Evolutionary conservation across 1,140 invertebrate genomes (phyloP).

Genomic region (Coptotermes formosanus): DNA sequence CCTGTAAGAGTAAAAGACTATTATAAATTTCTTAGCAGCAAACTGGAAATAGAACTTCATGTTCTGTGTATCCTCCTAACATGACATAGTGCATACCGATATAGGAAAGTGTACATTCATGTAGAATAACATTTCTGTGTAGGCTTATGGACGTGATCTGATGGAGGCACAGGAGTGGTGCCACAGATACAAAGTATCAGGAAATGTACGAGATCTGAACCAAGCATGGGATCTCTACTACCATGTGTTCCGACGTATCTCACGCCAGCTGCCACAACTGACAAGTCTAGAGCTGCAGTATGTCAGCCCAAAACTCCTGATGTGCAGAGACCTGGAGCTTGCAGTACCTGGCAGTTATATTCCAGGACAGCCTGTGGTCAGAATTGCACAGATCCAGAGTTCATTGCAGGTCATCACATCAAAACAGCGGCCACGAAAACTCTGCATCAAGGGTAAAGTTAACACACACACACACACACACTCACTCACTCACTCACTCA

Average conservation of each 20-base stretch:
- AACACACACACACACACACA: too few relatives aligned
- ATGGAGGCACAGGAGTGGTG: slow-evolving; percentile 95
- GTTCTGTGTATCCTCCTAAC: too few relatives aligned
- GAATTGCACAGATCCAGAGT: slow-evolving; percentile 85
- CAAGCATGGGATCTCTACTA: slow-evolving; percentile 99
- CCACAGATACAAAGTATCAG: slow-evolving; percentile 59
- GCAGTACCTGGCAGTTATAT: slow-evolving; percentile 95
- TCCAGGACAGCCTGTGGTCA: slow-evolving; percentile 80
- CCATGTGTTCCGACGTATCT: slow-evolving; percentile 94
- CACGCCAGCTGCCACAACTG: slow-evolving; percentile 87
- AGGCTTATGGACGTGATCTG: slow-evolving; percentile 90
- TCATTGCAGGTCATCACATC: slow-evolving; percentile 91
- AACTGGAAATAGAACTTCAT: too few relatives aligned
- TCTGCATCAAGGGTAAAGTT: slow-evolving; percentile 77
- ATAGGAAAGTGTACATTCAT: too few relatives aligned
- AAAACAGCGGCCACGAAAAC: slow-evolving; percentile 94
- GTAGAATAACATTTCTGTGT: slow-evolving; percentile 19
- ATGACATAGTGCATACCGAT: too few relatives aligned
- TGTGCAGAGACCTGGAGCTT: slow-evolving; percentile 88
- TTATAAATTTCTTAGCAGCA: too few relatives aligned
- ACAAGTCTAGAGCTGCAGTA: slow-evolving; percentile 91
- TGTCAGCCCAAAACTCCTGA: slow-evolving; percentile 88
- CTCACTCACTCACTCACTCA: not conserved
- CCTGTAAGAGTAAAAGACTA: too few relatives aligned
- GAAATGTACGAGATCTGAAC: slow-evolving; percentile 87